Evolutionary conservation across 2,797 vertebrate genomes (phyloP).

Genomic region (Poecilia wingei): DNA sequence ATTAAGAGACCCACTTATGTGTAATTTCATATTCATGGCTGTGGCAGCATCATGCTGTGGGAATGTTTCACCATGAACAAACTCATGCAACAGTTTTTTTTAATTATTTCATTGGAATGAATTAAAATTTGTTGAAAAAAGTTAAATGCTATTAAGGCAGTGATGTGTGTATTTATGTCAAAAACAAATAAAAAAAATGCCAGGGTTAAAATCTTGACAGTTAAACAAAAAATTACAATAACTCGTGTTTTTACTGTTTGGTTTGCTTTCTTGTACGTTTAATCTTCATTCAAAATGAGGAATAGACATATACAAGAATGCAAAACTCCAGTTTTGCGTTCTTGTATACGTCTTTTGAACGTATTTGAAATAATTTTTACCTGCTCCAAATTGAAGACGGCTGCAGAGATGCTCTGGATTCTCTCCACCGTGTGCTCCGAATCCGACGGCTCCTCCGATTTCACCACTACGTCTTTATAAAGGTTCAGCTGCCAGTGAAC

Average conservation of each 20-base stretch:
- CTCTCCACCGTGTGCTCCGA: conserved; percentile 88
- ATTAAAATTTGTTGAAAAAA: not conserved
- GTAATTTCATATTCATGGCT: not conserved
- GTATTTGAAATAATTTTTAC: conserved; percentile 62
- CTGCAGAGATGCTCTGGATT: conserved; percentile 95
- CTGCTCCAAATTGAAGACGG: conserved; percentile 95
- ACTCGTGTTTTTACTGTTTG: too few species aligned
- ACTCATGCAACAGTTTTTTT: not conserved
- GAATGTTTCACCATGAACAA: not conserved
- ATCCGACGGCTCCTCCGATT: conserved; percentile 84
- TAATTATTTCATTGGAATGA: not conserved
- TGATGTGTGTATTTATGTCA: not conserved
- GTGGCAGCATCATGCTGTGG: not conserved
- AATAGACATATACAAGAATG: too few species aligned
- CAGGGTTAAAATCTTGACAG: too few species aligned
- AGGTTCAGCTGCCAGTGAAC: conserved; percentile 98
- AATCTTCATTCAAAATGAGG: too few species aligned
- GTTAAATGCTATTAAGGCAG: not conserved
- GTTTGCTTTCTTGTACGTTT: too few species aligned
- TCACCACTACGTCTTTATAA: conserved; percentile 91
- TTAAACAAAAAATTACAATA: too few species aligned
- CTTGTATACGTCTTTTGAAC: not conserved
- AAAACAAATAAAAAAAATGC: not conserved
- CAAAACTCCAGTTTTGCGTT: not conserved
- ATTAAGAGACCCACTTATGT: not conserved